Base-by-base conservation (phyloP, 53 echinoderm and acorn worm genomes). In the Holothuria leucospilota region DNA sequence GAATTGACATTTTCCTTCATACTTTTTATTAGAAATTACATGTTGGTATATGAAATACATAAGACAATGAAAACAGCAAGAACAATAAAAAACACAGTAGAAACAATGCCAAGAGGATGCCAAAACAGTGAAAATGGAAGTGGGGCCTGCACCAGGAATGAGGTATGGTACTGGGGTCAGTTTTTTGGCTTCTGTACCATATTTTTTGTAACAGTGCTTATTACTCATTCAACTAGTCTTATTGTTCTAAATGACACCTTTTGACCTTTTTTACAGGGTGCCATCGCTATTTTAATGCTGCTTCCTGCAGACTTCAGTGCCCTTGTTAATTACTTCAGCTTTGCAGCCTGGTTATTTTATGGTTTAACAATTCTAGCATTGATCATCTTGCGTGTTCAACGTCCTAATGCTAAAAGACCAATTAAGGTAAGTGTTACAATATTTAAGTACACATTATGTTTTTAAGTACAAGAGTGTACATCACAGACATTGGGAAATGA, bases 271-370 rank as follows among this genome's bases (percentile, higher is more conserved):
- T 56, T 1, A 42, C 79, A 78, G 79, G 78, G 72, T 18, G 20
- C 20, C 34, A 72, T 87, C 8, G 78, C 87, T 1, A 78, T 87
- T 51, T 23, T 87, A 26, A 87, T 87, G 87, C 40, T 87, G 87
- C 28, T 87, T 2, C 79, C 87, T 4, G 34, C 78, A 16, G 87
- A 87, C 67, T 87, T 87, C 41, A 78, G 78, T 23, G 53, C 67
- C 49, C 79, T 87, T 10, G 79, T 87, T 51, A 87, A 87, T 52
- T 87, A 87, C 67, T 87, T 87, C 87, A 87, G 87, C 60, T 87
- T 87, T 87, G 87, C 87, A 26, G 78, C 87, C 0, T 87, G 87
- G 87, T 49, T 87, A 46, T 87, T 87, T 34, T 87, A 87, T 29
- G 87, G 87, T 14, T 25, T 78, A 9, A 78, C 87, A n/a, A 66